Percentiles rank a stretch among this genome's conserved stretches.
These are phyloP conservation scores for Limnephilus rhombicus DNA, from an alignment of 2,888 invertebrate genomes.

Conservation along the genomic window DNA sequence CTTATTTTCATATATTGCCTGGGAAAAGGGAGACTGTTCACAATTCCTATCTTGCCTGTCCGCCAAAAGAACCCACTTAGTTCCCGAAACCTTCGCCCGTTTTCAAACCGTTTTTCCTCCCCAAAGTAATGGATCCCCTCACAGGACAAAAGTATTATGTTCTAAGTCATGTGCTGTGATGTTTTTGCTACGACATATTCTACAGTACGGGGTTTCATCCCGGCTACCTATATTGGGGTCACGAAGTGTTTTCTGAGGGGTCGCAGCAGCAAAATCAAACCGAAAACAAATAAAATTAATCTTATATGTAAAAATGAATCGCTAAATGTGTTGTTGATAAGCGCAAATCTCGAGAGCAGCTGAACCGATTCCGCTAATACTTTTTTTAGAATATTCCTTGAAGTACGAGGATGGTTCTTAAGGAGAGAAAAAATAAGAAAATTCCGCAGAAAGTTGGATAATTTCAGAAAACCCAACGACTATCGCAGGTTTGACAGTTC, in stretches of 20 bases:
- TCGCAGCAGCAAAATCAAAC: neutral
- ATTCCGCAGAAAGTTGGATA: too few species aligned
- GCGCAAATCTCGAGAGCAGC: too few species aligned
- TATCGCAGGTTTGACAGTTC: too few species aligned
- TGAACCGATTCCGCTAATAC: too few species aligned
- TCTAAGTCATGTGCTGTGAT: slow-evolving; percentile 44
- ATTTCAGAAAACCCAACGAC: too few species aligned
- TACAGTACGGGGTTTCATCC: neutral
- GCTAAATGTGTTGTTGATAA: too few species aligned
- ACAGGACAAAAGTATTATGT: slow-evolving; percentile 38
- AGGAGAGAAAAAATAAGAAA: too few species aligned
- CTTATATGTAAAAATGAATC: too few species aligned
- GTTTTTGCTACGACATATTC: slow-evolving; percentile 24
- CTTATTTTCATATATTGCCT: neutral
- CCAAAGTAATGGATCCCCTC: slow-evolving; percentile 46
- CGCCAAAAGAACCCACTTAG: slow-evolving; percentile 33
- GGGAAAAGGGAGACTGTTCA: neutral
- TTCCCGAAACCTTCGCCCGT: slow-evolving; percentile 7
- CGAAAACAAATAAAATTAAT: neutral
- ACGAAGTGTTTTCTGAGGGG: neutral
- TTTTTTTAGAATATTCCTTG: too few species aligned
- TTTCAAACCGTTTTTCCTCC: slow-evolving; percentile 43
- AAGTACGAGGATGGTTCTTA: too few species aligned
- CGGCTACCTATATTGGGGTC: neutral
- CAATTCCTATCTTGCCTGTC: slow-evolving; percentile 15